Base-by-base conservation (phyloP, 2,888 invertebrate species). In the Orgyia antiqua region DNA sequence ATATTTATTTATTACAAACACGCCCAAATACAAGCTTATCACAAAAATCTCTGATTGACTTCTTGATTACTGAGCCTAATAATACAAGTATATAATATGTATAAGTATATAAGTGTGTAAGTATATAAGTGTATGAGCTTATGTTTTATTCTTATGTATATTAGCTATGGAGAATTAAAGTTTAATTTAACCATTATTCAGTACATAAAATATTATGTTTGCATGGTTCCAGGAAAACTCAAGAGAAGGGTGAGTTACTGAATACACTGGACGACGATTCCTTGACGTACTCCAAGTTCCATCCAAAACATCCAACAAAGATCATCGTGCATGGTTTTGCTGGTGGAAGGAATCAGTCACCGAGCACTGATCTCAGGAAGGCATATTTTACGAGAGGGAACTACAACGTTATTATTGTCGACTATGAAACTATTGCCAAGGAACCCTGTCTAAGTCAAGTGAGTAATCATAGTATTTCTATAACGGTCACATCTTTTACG, bases 321-420 rank as follows among this genome's bases (percentile, higher is more conserved):
- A 88, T 97, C 11, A 91, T 97, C 25, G 94, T 97, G 10, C 97
- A 97, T 60, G 97, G 97, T 4, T 97, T 97, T 58, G 95, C 95
- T 0, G 95, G 95, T 0, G 95, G 95, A 0, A 82, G 94, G 40
- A 91, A 93, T 63, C 83, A 92, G 17, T 92, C 94, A 0, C 95
- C 95, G 0, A 95, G 94, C 64, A 94, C 95, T 0, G 94, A 95
- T 62, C 89, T 95, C 80, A 87, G 95, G 29, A 91, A 93, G 64
- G 95, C 94, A 0, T 95, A 94, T 69, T 95, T 95, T 67, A 84
- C 89, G 19, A 87, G 89, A 36, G 94, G 95, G 25, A 90, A 94
- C 54, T 95, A 94, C 70, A 95, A 95, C 59, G 92, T 95, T 32
- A 91, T 95, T 53, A 94, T 95, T 31, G 94, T 94, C n/a, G 94